Evolutionary conservation across 1,140 invertebrate genomes (phyloP).

Genomic region (Drosophila paulistorum): DNA sequence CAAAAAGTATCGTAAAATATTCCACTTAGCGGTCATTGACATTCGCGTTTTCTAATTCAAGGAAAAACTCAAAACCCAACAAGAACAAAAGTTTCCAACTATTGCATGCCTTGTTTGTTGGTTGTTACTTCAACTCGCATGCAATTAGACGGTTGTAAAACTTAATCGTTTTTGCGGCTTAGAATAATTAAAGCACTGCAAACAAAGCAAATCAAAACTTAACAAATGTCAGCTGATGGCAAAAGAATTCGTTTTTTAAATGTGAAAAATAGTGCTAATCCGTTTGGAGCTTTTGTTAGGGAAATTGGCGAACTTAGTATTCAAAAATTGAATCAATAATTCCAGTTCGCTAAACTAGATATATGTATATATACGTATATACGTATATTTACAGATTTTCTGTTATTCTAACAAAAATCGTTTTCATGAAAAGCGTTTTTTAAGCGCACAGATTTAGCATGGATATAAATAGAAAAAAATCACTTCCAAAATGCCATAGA

Average conservation of each 20-base stretch:
- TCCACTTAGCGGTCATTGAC: conserved; percentile 77
- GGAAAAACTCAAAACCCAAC: neutral
- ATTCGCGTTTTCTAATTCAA: conserved; percentile 42
- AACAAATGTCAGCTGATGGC: conserved; percentile 10
- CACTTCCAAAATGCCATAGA: neutral
- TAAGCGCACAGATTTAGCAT: neutral
- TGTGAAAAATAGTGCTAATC: neutral
- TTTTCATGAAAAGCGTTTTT: conserved; percentile 6
- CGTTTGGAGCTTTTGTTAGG: no score
- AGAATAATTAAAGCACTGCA: conserved; percentile 37
- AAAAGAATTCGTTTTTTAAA: neutral
- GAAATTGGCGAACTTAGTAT: no score
- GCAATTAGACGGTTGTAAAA: conserved; percentile 52
- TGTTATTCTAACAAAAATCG: neutral
- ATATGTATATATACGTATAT: no score
- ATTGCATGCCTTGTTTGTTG: conserved; percentile 20
- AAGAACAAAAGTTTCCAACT: neutral
- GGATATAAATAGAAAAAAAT: neutral
- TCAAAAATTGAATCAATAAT: no score
- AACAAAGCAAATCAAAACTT: conserved; percentile 12
- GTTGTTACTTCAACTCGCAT: conserved; percentile 38
- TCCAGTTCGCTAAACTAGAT: neutral
- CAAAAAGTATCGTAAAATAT: conserved; percentile 27
- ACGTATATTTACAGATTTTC: neutral
- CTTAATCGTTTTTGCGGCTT: conserved; percentile 46